phyloP scores from a whole-genome alignment of 2,113 vertebrate species.

The Microtus ochrogaster region DNA sequence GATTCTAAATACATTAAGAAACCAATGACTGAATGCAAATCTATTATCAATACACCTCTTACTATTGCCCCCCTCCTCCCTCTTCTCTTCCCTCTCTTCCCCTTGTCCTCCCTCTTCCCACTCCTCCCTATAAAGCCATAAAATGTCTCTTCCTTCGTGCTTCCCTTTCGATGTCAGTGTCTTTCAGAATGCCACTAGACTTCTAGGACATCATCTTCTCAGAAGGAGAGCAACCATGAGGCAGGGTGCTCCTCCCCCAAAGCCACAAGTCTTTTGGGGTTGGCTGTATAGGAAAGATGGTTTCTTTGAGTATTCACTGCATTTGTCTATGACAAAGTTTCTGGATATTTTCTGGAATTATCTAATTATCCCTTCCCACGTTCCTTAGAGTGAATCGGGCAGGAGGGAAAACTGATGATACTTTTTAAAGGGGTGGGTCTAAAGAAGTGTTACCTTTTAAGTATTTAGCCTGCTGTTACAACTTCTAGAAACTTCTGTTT shows the following conservation, averaged over 20 bases:
- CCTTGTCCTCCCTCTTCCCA: fast-evolving
- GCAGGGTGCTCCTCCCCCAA: slow-evolving; percentile 32
- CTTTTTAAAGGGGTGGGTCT: slow-evolving; percentile 44
- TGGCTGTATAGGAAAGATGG: slow-evolving; percentile 1
- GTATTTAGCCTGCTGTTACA: background rate
- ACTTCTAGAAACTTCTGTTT: slow-evolving; percentile 31
- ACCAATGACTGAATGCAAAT: background rate
- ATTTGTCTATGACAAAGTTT: background rate
- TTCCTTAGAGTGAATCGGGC: slow-evolving; percentile 31
- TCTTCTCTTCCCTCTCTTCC: no score
- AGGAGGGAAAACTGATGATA: background rate
- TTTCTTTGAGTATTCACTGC: slow-evolving; percentile 15
- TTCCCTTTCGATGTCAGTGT: slow-evolving; percentile 32
- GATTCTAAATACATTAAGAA: slow-evolving; percentile 7
- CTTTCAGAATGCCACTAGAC: slow-evolving; percentile 58
- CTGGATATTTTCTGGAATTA: slow-evolving; percentile 47
- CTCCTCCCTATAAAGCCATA: background rate
- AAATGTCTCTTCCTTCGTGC: background rate
- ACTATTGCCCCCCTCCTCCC: background rate
- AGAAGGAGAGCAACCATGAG: background rate
- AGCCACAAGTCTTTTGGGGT: slow-evolving; percentile 27
- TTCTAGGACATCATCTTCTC: slow-evolving; percentile 66
- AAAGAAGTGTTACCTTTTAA: slow-evolving; percentile 22
- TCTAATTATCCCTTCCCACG: slow-evolving; percentile 56
- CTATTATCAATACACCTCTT: background rate